phyloP scores from a whole-genome alignment of 2,888 invertebrate species.

The Scaptodrosophila latifasciaeformis region DNA sequence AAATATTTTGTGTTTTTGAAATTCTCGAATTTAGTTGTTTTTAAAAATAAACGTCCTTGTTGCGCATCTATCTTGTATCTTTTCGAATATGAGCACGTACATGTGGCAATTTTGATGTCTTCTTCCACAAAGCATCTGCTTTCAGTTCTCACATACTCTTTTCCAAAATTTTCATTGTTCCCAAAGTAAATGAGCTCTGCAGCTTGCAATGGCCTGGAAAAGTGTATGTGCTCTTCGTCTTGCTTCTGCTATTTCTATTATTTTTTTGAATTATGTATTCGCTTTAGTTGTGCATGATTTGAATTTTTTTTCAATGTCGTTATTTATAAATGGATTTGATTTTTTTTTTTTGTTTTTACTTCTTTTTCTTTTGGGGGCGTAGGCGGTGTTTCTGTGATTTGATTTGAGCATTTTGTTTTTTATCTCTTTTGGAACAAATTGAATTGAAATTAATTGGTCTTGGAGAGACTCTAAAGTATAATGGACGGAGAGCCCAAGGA shows the following conservation, averaged over 20 bases:
- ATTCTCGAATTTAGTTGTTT: neutral
- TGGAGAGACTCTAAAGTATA: too few species aligned
- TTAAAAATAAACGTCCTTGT: slow-evolving; percentile 68
- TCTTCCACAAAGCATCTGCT: slow-evolving; percentile 9
- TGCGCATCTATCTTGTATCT: slow-evolving; percentile 34
- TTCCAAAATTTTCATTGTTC: too few species aligned
- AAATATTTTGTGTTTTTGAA: neutral
- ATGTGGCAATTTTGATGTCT: slow-evolving; percentile 30
- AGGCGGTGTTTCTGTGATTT: slow-evolving; percentile 13
- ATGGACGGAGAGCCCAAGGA: too few species aligned
- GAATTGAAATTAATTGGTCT: too few species aligned
- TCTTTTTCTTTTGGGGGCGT: slow-evolving; percentile 18
- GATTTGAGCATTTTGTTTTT: neutral
- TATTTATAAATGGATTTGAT: slow-evolving; percentile 44
- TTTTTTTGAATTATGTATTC: neutral
- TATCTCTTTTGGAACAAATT: neutral
- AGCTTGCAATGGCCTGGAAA: too few species aligned
- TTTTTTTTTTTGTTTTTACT: too few species aligned
- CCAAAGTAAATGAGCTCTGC: too few species aligned
- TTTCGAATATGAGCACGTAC: slow-evolving; percentile 18
- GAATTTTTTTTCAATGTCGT: slow-evolving; percentile 32
- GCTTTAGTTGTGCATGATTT: slow-evolving; percentile 45
- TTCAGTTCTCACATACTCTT: too few species aligned
- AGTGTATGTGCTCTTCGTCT: too few species aligned
- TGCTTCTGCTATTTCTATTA: slow-evolving; percentile 1